phyloP scores from a whole-genome alignment of 1,140 invertebrate species.

The Cryptotermes secundus region DNA sequence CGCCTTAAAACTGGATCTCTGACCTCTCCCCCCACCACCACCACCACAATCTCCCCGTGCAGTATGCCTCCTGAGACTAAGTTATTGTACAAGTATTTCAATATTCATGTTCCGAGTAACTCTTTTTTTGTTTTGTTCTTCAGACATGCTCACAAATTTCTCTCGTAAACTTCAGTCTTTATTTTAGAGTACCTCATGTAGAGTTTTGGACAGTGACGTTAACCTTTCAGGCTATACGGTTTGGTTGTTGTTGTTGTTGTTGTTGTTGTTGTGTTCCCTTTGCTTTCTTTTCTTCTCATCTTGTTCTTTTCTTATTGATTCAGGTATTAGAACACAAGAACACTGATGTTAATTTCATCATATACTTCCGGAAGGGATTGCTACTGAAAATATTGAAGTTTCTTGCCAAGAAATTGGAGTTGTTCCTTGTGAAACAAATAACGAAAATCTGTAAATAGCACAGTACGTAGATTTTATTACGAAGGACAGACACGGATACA shows the following conservation, averaged over 20 bases:
- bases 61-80: constrained; percentile 3
- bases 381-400: neutral
- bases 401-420: neutral
- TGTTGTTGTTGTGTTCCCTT: neutral
- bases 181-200: neutral
- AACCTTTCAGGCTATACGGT: neutral
- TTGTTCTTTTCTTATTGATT: neutral
- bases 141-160: neutral
- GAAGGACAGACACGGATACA: too few species aligned
- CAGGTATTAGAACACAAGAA: neutral
- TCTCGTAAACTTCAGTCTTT: neutral
- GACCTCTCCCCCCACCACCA: neutral
- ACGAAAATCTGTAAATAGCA: too few species aligned
- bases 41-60: too few species aligned
- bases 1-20: constrained; percentile 4
- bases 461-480: too few species aligned
- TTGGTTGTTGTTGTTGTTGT: neutral
- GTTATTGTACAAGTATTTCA: neutral
- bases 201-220: neutral
- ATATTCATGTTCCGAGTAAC: neutral
- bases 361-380: neutral
- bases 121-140: neutral
- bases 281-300: neutral
- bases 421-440: too few species aligned
- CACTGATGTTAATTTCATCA: neutral